Evolutionary conservation across 2,113 vertebrate genomes (phyloP).

Genomic region (Entelurus aequoreus): DNA sequence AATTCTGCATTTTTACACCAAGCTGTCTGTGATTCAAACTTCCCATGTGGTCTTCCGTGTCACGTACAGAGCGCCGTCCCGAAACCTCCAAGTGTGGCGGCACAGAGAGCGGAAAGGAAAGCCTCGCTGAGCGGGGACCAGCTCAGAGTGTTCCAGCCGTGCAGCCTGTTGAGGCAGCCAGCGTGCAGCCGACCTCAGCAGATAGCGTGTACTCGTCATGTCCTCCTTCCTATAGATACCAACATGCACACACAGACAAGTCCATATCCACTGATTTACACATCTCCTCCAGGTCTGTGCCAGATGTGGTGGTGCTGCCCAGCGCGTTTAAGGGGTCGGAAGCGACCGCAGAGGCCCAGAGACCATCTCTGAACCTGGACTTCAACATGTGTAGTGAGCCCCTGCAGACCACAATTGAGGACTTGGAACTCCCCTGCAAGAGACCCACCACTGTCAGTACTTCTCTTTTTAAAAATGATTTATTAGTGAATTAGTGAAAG

Average conservation of each 20-base stretch:
- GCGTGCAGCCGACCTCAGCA: background rate
- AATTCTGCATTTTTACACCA: no score
- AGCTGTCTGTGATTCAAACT: background rate
- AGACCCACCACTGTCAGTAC: conserved; percentile 52
- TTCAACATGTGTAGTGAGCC: conserved; percentile 58
- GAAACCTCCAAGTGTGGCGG: conserved; percentile 4
- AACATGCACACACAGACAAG: background rate
- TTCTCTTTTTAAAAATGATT: background rate
- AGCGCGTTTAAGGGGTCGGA: conserved; percentile 59
- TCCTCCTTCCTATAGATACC: background rate
- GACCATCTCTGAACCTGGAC: conserved; percentile 58
- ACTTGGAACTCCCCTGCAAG: conserved; percentile 62
- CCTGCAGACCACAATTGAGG: conserved; percentile 56
- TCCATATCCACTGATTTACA: background rate
- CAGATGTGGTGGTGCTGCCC: conserved; percentile 39
- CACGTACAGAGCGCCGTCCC: conserved; percentile 28
- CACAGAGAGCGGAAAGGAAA: conserved; percentile 11
- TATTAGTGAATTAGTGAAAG: background rate
- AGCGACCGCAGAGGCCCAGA: conserved; percentile 26
- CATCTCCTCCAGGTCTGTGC: conserved; percentile 14
- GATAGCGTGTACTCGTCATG: conserved; percentile 36
- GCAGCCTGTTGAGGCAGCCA: conserved; percentile 17
- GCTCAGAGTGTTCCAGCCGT: conserved; percentile 20
- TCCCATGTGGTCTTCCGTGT: conserved; percentile 17
- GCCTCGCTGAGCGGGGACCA: conserved; percentile 6